Evolutionary conservation across 2,113 vertebrate species (phyloP).

Genomic region (Cathartes aura): DNA sequence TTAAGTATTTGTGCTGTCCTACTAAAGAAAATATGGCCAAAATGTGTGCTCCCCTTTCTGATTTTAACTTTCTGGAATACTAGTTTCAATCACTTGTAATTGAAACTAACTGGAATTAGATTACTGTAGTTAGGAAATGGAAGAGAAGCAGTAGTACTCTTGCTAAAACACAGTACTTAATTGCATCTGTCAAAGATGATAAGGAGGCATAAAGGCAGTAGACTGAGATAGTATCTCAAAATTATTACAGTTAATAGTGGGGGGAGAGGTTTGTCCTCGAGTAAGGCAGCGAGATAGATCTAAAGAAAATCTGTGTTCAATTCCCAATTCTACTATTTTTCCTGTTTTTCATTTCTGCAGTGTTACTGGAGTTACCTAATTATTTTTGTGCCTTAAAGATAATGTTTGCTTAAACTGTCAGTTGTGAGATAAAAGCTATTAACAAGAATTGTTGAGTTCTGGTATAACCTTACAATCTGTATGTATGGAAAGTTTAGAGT

Average conservation of each 20-base stretch:
- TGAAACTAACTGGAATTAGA: background rate
- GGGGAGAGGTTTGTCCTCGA: background rate
- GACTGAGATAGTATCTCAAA: background rate
- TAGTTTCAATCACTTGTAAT: background rate
- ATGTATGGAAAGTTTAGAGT: background rate
- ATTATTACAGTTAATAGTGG: background rate
- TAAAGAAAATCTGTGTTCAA: background rate
- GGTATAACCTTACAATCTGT: background rate
- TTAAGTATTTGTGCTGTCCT: background rate
- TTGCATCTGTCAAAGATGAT: background rate
- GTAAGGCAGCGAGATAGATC: background rate
- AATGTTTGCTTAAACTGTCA: background rate
- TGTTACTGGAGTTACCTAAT: background rate
- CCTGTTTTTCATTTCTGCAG: background rate
- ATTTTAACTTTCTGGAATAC: background rate
- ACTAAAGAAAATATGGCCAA: background rate
- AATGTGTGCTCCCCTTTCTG: background rate
- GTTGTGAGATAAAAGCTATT: background rate
- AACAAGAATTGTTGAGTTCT: background rate
- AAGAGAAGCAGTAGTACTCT: background rate
- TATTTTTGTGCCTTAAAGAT: background rate
- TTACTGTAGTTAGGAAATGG: background rate
- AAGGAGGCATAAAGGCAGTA: background rate
- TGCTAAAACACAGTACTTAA: background rate
- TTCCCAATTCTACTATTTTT: background rate